Evolutionary conservation across 2,797 vertebrate species (phyloP).

Genomic region (Chiroxiphia lanceolata): DNA sequence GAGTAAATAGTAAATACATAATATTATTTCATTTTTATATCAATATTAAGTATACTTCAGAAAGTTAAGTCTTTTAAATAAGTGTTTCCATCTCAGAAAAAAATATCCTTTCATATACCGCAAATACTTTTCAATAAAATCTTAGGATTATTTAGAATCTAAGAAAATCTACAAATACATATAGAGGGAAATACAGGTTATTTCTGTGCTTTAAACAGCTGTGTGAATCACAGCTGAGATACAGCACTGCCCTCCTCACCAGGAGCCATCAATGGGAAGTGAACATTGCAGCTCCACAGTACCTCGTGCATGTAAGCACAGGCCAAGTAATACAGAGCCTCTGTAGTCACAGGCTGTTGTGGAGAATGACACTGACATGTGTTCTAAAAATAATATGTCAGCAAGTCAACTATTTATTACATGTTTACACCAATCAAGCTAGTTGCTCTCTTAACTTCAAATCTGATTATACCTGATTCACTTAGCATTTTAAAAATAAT

Average conservation of each 20-base stretch:
- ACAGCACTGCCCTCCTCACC: neutral
- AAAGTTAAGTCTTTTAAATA: neutral
- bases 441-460: neutral
- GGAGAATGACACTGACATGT: neutral
- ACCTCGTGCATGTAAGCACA: rapidly evolving
- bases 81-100: neutral
- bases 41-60: neutral
- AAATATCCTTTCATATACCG: neutral
- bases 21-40: neutral
- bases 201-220: neutral
- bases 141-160: neutral
- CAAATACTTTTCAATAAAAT: neutral
- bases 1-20: neutral
- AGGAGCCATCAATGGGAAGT: neutral
- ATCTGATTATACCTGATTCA: neutral
- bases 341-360: neutral
- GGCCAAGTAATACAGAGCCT: neutral
- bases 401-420: neutral
- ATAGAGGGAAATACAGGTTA: neutral
- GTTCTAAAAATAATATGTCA: neutral
- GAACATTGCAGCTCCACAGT: neutral
- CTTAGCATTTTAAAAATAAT: neutral
- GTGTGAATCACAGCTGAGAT: neutral
- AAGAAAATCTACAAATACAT: neutral
- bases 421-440: neutral